Conservation (phyloP, 2,797 vertebrate species). For the Morelia viridis region DNA sequence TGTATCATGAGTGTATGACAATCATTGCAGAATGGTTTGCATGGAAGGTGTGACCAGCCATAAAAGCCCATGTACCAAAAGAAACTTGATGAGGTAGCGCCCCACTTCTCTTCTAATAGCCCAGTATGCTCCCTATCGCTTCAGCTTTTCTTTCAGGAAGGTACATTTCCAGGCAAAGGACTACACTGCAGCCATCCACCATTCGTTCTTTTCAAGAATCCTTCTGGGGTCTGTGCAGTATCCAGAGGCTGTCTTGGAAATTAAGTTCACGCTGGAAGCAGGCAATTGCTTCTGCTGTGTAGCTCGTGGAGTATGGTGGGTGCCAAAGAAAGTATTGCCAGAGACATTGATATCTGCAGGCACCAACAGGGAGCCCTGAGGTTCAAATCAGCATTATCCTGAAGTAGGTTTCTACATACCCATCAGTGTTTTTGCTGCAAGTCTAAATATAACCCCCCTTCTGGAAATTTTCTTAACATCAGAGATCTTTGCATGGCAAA, state of each 20-base stretch:
- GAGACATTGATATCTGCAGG: background rate
- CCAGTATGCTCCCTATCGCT: background rate
- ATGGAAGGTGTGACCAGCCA: background rate
- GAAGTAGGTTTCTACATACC: background rate
- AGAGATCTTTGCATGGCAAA: slow-evolving; percentile 17
- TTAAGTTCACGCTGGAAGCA: background rate
- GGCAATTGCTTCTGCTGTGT: background rate
- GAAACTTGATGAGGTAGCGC: background rate
- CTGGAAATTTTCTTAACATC: background rate
- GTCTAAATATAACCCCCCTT: background rate
- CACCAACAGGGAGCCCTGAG: background rate
- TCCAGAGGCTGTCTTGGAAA: background rate
- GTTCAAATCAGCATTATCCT: background rate
- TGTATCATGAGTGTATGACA: background rate
- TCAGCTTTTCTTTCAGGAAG: background rate
- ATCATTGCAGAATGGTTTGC: background rate
- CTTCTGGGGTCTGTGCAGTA: background rate
- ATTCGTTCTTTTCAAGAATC: background rate
- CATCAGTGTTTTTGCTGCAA: background rate
- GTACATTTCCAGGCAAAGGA: background rate
- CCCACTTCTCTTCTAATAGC: background rate
- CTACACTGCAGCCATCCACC: background rate
- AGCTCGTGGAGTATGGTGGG: background rate
- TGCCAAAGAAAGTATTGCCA: background rate
- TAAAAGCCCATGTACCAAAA: background rate